Percentiles rank a stretch among this genome's conserved stretches.
Evolutionary conservation across 1,140 invertebrate genomes (phyloP).

Genomic region (Ectropis grisescens): DNA sequence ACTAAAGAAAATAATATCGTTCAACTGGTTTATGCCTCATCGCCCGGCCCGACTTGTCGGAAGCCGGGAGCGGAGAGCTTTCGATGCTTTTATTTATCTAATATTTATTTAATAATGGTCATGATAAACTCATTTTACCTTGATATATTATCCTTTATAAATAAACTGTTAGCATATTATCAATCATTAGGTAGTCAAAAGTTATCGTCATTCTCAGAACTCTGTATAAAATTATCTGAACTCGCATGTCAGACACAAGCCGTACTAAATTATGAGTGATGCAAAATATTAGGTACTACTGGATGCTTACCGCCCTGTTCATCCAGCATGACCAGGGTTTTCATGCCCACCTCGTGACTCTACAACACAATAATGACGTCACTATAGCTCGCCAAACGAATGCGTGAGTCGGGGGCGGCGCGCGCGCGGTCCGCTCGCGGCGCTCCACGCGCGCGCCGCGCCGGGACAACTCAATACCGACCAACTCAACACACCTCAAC

Average conservation of each 20-base stretch:
- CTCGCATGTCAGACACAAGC: conserved; percentile 59
- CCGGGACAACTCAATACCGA: conserved; percentile 38
- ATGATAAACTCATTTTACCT: conserved; percentile 46
- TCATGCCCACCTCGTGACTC: conserved; percentile 95
- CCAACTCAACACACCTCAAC: conserved; percentile 53
- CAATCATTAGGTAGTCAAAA: conserved; percentile 38
- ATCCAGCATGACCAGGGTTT: conserved; percentile 94
- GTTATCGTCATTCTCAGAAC: conserved; percentile 47
- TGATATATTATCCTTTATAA: conserved; percentile 47
- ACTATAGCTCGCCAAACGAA: conserved; percentile 65
- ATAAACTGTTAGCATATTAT: conserved; percentile 54
- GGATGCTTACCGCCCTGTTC: conserved; percentile 93
- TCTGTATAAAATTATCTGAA: conserved; percentile 47
- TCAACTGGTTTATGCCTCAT: conserved; percentile 30
- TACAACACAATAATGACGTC: conserved; percentile 79
- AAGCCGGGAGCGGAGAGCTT: conserved; percentile 20
- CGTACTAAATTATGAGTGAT: conserved; percentile 61
- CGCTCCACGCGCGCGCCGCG: conserved; percentile 25
- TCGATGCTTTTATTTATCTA: conserved; percentile 31
- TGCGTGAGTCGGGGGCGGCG: conserved; percentile 38
- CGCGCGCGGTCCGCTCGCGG: conserved; percentile 22
- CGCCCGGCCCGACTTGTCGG: conserved; percentile 26
- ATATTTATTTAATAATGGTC: conserved; percentile 45
- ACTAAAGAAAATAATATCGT: conserved; percentile 48
- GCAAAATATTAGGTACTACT: conserved; percentile 59